phyloP scores from a whole-genome alignment of 2,888 invertebrate species.

The Plagodis pulveraria region DNA sequence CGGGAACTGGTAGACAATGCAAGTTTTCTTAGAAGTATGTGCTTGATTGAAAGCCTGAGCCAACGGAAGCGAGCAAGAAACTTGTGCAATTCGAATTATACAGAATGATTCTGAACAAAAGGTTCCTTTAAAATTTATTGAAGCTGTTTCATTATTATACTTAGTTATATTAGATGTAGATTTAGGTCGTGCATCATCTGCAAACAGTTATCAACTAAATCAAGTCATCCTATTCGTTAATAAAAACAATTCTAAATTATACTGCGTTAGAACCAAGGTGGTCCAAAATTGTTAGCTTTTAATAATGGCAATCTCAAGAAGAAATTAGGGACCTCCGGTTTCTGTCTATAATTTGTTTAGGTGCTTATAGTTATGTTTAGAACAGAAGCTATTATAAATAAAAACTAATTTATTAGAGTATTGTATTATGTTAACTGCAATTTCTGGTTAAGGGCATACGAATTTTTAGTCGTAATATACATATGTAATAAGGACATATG shows the following conservation, averaged over 20 bases:
- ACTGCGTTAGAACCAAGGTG: constrained; percentile 50
- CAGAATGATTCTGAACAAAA: background rate
- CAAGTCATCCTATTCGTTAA: constrained; percentile 18
- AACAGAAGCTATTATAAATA: too few species aligned
- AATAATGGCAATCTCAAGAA: constrained; percentile 63
- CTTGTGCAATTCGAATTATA: constrained; percentile 10
- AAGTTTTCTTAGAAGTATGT: constrained; percentile 39
- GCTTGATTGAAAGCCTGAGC: constrained; percentile 20
- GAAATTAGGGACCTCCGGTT: constrained; percentile 60
- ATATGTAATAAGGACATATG: too few species aligned
- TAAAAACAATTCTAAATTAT: constrained; percentile 18
- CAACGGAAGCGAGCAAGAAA: constrained; percentile 13
- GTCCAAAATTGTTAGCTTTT: constrained; percentile 54
- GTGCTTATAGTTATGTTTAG: background rate
- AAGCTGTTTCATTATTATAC: too few species aligned
- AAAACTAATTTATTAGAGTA: too few species aligned
- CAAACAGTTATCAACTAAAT: constrained; percentile 17
- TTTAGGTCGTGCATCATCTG: constrained; percentile 13
- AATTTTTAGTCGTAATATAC: too few species aligned
- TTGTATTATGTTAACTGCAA: too few species aligned
- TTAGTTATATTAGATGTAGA: too few species aligned
- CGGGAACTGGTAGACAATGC: constrained; percentile 34
- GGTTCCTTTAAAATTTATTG: too few species aligned
- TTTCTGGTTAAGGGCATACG: too few species aligned
- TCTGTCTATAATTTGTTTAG: constrained; percentile 50